Evolutionary conservation across 1,140 invertebrate genomes (phyloP), one percentile per base, ranked within the genome.

Genomic region (Dendrolimus punctatus): DNA sequence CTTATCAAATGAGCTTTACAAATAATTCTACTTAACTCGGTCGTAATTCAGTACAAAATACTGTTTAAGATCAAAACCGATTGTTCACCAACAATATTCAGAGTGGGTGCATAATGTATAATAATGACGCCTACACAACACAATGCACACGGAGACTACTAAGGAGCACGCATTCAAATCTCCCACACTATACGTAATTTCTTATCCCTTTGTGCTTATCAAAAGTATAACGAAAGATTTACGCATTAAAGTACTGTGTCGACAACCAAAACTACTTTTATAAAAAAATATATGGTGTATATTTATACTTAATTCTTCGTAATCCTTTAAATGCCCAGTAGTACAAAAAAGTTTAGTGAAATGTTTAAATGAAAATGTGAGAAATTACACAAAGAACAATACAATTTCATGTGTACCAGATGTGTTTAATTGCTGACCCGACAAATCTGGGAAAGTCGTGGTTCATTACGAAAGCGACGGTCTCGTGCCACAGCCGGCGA

Each of bases 381-480:
- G 71, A 75, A 71, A 66, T 65, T 55, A 55, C 61, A 62, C 57
- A 53, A 58, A 60, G 66, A 51, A 23, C 23, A 7, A 71, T 71
- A 79, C 60, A 76, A 76, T 75, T 70, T 66, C 69, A 73, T 65
- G 68, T 74, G 76, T 72, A 73, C 58, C 80, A 79, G 74, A 81
- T 83, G 80, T 79, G 70, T 80, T 80, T 82, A 83, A 85, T 83
- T 80, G 76, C 74, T 75, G 69, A 80, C 67, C 76, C 73, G 63
- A 80, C 79, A 72, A 77, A 80, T 80, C 73, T 67, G 62, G 57
- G 58, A 77, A 77, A 76, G 73, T 74, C 62, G 64, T 69, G 76
- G 65, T 76, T 77, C 66, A 78, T 80, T 80, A 77, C 64, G 58
- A 70, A 70, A 63, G 69, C 65, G 76, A 69, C 64, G 58, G 64